Percentiles rank a stretch among this genome's conserved stretches.
phyloP scores from a whole-genome alignment of 2,888 invertebrate genomes.

The Polietes domitor region DNA sequence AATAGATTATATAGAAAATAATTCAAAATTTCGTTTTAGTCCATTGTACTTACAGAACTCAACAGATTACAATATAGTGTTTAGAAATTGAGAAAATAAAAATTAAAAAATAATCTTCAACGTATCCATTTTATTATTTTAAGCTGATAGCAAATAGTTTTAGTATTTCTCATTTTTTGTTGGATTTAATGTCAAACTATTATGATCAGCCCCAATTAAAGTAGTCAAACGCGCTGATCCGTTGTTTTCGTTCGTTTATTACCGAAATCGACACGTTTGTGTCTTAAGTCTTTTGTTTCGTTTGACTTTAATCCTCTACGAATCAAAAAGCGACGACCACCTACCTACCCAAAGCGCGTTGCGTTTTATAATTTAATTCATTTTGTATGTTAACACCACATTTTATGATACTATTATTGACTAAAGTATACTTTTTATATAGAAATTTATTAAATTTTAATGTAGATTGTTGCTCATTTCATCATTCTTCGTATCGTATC shows the following conservation, averaged over 20 bases:
- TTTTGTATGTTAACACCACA: slow-evolving; percentile 50
- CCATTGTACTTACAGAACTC: no score
- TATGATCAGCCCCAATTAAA: slow-evolving; percentile 30
- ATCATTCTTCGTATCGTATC: no score
- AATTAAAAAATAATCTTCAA: no score
- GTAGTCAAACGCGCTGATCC: slow-evolving; percentile 5
- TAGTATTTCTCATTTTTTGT: no score
- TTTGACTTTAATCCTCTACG: neutral
- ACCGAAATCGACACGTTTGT: slow-evolving; percentile 32
- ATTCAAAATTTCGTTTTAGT: no score
- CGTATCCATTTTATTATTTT: no score
- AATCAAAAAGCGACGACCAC: slow-evolving; percentile 42
- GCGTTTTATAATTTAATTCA: slow-evolving; percentile 15
- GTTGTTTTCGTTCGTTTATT: neutral
- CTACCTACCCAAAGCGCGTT: slow-evolving; percentile 36
- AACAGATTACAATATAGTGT: no score
- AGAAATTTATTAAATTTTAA: slow-evolving; percentile 9
- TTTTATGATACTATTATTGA: slow-evolving; percentile 16
- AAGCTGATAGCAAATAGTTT: no score
- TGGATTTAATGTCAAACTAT: slow-evolving; percentile 34
- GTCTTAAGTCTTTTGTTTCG: slow-evolving; percentile 45
- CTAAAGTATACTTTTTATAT: neutral
- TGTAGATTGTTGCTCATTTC: neutral
- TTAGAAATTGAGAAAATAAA: no score
- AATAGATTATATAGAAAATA: no score